Conservation (phyloP, 2,888 invertebrate genomes). For the Caenorhabditis sp. region DNA sequence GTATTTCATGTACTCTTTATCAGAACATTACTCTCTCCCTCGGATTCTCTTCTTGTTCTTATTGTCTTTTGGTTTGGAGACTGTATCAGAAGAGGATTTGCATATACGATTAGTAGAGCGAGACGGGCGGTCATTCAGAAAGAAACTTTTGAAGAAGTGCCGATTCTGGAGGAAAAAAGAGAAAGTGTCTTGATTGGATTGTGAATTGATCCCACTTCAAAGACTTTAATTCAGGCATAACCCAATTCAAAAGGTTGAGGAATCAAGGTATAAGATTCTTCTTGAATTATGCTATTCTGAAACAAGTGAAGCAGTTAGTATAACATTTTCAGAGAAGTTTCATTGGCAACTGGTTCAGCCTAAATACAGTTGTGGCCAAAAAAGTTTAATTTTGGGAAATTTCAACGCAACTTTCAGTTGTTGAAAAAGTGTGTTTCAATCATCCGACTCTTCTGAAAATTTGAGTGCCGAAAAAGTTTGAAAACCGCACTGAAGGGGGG, state of each 20-base stretch:
- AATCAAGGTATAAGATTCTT: not conserved
- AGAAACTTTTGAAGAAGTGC: conserved; percentile 50
- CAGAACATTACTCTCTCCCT: conserved; percentile 23
- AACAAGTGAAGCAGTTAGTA: not conserved
- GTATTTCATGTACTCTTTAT: conserved; percentile 55
- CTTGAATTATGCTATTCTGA: too few species aligned
- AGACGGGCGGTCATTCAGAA: conserved; percentile 45
- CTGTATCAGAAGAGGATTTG: conserved; percentile 34
- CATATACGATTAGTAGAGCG: conserved; percentile 57
- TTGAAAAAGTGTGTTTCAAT: too few species aligned
- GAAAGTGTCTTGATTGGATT: conserved; percentile 27
- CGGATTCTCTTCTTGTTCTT: not conserved
- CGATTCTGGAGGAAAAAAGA: conserved; percentile 51
- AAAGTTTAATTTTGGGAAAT: too few species aligned
- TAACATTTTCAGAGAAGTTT: not conserved
- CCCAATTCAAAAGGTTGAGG: not conserved
- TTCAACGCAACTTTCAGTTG: too few species aligned
- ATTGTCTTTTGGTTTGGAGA: conserved; percentile 5
- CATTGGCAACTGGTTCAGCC: not conserved
- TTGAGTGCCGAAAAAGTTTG: too few species aligned
- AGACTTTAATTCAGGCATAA: conserved; percentile 6
- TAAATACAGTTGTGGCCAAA: too few species aligned
- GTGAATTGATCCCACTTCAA: conserved; percentile 2
- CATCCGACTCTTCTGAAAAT: too few species aligned
- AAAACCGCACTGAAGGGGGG: too few species aligned